Evolutionary conservation across 1,140 invertebrate species (phyloP), one percentile per base, ranked within the genome.

Genomic region (Leptoteleia sp.): DNA sequence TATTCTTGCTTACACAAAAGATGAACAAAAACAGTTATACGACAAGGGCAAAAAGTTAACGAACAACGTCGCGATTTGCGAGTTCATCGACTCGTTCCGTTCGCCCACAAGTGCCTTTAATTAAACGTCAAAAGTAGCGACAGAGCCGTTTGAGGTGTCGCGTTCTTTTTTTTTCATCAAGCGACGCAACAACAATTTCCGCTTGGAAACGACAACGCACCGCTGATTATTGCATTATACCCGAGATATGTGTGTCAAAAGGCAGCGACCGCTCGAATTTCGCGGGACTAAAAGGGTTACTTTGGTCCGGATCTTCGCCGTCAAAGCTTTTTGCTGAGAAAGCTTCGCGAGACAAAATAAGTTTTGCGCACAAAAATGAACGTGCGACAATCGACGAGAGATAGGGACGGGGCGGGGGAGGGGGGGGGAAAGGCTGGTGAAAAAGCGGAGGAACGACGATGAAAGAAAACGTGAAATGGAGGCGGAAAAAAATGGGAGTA

Each of bases 341-440:
- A 9, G 8, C 6, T 11, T 17, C 4, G 16, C 19, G n/a, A 48
- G 43, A 62, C 29, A 65, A 65, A 55, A 47, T 43, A 47, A 57
- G 64, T 57, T n/a, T 68, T 38, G 12, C n/a, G 16, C 16, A 25
- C 31, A 31, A 19, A 68, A 68, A 68, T 48, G 42, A 68, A 57
- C 43, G 35, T 22, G 47, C 5, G 48, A n/a, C n/a, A n/a, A n/a
- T n/a, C n/a, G n/a, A n/a, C n/a, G n/a, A n/a, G n/a, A n/a, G n/a
- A n/a, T n/a, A n/a, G n/a, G n/a, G n/a, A n/a, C n/a, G n/a, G n/a
- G n/a, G n/a, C n/a, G n/a, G n/a, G n/a, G n/a, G n/a, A n/a, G n/a
- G n/a, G n/a, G n/a, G n/a, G 8, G n/a, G n/a, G 52, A 42, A 57
- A 50, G 62, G 35, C 7, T 29, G 12, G 33, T 9, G 6, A 33